Base-by-base conservation (phyloP, 1,140 invertebrate genomes). In the Zaprionus davidi region DNA sequence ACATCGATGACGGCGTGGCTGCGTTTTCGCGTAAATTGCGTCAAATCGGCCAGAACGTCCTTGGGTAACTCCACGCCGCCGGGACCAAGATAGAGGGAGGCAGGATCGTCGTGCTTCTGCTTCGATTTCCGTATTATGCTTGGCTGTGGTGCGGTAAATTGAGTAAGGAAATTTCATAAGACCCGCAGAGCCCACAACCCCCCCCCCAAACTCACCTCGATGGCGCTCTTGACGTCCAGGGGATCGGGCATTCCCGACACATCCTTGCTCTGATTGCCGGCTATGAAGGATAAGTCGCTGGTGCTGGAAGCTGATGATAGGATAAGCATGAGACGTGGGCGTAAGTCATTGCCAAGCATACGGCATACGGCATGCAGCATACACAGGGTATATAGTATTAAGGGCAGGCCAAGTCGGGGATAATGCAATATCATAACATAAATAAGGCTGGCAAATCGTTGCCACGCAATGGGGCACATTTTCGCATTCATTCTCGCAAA, bases 1-100 rank as follows among this genome's bases (percentile, higher is more conserved):
- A 99, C 98, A 93, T 99, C 98, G 80, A 99, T 98, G 2, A 96
- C 97, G 24, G 96, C 96, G 67, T 94, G 92, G 80, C 96, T 95
- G 74, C 96, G 95, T 79, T 96, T 96, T 70, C 94, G 94, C 75
- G 96, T 96, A 87, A 97, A 97, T 82, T 95, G 95, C 3, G 95
- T 96, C 28, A 96, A 93, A 46, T 94, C 94, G 78, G 95, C 94
- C 13, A 96, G 93, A 13, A 96, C 93, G 68, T 96, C 94, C 80
- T 95, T 95, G 15, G 95, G 92, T 31, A 95, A 79, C 56, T 94
- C 94, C 13, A 78, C 85, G 9, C 95, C 95, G 36, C 93, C 94
- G 5, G 93, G 91, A 56, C 93, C 93, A 22, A 93, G 93, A 82
- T 93, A 94, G 36, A 93, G 64, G 2, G 80, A 74, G 13, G 90